Base-by-base conservation (phyloP, 2,113 vertebrate species). In the Clinocottus analis region DNA sequence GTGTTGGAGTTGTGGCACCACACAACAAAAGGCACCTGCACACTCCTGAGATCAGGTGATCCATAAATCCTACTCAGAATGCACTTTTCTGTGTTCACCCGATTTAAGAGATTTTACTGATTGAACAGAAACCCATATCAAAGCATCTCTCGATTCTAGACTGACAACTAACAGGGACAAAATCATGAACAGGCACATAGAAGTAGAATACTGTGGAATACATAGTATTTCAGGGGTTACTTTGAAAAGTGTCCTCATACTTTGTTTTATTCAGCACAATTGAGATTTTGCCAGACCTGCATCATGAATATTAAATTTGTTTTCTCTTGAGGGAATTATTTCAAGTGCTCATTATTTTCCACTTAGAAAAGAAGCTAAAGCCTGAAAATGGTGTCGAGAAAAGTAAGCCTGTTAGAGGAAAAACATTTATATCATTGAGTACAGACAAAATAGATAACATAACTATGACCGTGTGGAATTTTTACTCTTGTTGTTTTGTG, bases 81-180 rank as follows among this genome's bases (percentile, higher is more conserved):
- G 85, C 91, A 89, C 88, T 92, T 90, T 93, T 75, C 83, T 78
- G 71, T 75, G 39, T 86, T 79, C 39, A 71, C 58, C 58, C 55
- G 29, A 68, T 78, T 60, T 62, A 58, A 82, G 68, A 84, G 60
- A 71, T 88, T 35, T 76, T 68, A 69, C 7, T 0, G n/a, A 37
- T 80, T 58, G 21, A 59, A 78, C 55, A 53, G 29, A 80, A 86
- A 61, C 61, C 63, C 59, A 75, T n/a, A 59, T 83, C 51, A 64
- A 67, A 77, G 53, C 51, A 75, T 59, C 78, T 77, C 33, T 14
- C 13, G n/a, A 60, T 68, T 80, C 45, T 14, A 51, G 5, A 70
- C 39, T 37, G 23, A 56, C 58, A 25, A 10, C n/a, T 59, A 51
- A 63, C 64, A 53, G 71, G 17, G 27, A 53, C 5, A 71, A 49